Evolutionary conservation across 2,888 invertebrate genomes (phyloP).

Genomic region (Sinotaia quadrata): DNA sequence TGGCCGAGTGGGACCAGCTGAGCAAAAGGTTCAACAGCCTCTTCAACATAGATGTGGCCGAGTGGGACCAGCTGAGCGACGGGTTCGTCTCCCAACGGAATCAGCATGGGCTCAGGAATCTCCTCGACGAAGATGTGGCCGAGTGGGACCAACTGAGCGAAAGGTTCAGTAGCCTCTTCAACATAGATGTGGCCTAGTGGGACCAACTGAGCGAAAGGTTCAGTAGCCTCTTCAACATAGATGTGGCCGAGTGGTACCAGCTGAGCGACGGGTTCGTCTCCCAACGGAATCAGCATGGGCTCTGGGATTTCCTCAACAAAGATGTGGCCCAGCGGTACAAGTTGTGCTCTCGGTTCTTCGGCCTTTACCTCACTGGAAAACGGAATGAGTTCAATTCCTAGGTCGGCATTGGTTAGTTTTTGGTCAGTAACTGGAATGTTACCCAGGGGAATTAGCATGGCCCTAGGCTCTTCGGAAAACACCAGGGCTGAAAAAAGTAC

Average conservation of each 20-base stretch:
- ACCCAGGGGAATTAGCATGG: background rate
- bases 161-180: background rate
- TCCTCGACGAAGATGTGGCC: background rate
- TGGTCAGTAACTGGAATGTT: background rate
- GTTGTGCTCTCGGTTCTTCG: background rate
- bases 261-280: background rate
- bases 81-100: too few relatives aligned
- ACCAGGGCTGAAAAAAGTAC: background rate
- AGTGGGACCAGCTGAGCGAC: background rate
- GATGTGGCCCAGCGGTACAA: background rate
- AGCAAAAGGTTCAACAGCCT: background rate
- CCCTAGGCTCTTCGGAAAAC: background rate
- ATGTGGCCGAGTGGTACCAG: background rate
- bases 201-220: background rate
- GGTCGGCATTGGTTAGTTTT: background rate
- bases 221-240: background rate
- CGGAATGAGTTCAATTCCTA: background rate
- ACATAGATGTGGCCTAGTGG: background rate
- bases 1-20: too few relatives aligned
- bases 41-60: background rate
- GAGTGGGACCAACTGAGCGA: slow-evolving; percentile 1
- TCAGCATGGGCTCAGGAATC: background rate
- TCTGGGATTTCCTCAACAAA: background rate
- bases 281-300: background rate
- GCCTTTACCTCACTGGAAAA: background rate